phyloP scores from a whole-genome alignment of 2,797 vertebrate genomes.

The Chaetodon trifasciatus region DNA sequence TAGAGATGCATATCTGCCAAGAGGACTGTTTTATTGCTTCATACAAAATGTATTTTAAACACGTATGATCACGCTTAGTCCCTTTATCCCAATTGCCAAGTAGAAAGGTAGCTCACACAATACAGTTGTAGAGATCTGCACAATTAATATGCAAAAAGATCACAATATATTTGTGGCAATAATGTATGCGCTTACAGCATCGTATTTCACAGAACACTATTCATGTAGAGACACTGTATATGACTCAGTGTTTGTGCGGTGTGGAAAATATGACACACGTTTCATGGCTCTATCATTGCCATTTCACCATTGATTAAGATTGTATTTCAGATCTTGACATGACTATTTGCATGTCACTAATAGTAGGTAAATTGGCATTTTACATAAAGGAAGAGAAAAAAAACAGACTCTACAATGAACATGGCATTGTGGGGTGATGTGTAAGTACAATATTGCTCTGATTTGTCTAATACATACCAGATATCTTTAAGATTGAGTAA shows the following conservation, averaged over 20 bases:
- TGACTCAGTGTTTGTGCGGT: slow-evolving; percentile 69
- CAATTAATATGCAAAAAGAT: slow-evolving; percentile 83
- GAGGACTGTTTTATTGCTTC: slow-evolving; percentile 61
- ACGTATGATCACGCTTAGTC: slow-evolving; percentile 73
- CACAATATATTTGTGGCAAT: slow-evolving; percentile 86
- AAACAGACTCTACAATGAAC: slow-evolving; percentile 7
- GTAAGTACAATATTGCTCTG: slow-evolving; percentile 10
- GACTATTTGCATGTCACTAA: slow-evolving; percentile 53
- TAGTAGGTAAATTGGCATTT: slow-evolving; percentile 33
- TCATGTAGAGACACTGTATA: slow-evolving; percentile 67
- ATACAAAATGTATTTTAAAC: slow-evolving; percentile 66
- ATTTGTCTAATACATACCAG: slow-evolving; percentile 19
- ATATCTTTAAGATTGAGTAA: slow-evolving; percentile 11
- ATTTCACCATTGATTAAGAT: slow-evolving; percentile 53
- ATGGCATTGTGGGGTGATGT: slow-evolving; percentile 11
- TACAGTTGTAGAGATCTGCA: slow-evolving; percentile 82
- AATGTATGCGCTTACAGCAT: slow-evolving; percentile 81
- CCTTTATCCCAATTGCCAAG: slow-evolving; percentile 80
- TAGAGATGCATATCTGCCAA: slow-evolving; percentile 56
- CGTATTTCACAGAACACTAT: slow-evolving; percentile 63
- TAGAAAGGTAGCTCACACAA: slow-evolving; percentile 82
- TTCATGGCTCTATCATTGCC: slow-evolving; percentile 59
- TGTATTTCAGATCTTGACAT: slow-evolving; percentile 45
- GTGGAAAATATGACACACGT: slow-evolving; percentile 55
- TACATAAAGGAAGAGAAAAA: slow-evolving; percentile 25